Evolutionary conservation across 2,113 vertebrate species (phyloP).

Genomic region (Dermatemys mawii): DNA sequence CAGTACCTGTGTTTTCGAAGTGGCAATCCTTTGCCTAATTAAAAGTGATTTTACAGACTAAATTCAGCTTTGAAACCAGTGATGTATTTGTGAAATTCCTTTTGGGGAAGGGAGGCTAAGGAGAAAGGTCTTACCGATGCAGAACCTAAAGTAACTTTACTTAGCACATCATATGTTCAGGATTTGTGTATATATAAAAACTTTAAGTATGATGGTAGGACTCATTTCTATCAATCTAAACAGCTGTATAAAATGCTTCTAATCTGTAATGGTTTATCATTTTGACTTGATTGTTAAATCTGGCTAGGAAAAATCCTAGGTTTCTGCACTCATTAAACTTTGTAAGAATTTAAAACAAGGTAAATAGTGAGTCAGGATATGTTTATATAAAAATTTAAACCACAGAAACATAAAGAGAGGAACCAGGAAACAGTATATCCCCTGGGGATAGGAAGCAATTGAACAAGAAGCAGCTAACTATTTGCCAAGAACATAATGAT

Average conservation of each 20-base stretch:
- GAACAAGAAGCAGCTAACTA: background rate
- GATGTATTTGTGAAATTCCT: background rate
- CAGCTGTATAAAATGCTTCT: constrained; percentile 37
- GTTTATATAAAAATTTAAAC: background rate
- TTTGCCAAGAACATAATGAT: background rate
- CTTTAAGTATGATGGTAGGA: background rate
- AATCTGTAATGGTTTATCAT: constrained; percentile 45
- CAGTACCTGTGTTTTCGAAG: background rate
- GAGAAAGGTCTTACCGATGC: background rate
- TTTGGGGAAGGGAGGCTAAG: background rate
- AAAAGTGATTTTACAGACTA: background rate
- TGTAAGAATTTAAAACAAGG: background rate
- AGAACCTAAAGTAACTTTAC: constrained; percentile 44
- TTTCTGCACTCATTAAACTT: constrained; percentile 7
- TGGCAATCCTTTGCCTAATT: background rate
- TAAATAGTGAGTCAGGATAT: background rate
- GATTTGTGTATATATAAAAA: constrained; percentile 44
- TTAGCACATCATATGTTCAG: constrained; percentile 37
- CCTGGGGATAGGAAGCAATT: background rate
- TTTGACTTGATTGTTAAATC: constrained; percentile 42
- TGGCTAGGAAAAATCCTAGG: constrained; percentile 27
- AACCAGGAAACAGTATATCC: background rate
- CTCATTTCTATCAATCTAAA: constrained; percentile 59
- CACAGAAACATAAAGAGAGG: background rate
- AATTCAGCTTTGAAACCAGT: background rate